phyloP scores from a whole-genome alignment of 1,140 invertebrate genomes.

The Leptopilina clavipes region DNA sequence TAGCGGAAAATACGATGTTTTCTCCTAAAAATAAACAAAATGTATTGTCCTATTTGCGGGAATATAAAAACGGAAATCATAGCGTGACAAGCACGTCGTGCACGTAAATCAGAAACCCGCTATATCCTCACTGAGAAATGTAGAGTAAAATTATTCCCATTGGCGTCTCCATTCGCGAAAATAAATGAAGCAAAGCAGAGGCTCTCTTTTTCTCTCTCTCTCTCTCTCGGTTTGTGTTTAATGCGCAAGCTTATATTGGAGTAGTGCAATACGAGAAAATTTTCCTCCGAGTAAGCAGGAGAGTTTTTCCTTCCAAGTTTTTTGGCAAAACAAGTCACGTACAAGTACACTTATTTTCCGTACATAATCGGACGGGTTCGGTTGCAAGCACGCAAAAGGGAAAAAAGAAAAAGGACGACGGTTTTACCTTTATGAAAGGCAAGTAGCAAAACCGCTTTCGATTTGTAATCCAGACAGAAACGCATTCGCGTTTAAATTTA shows the following conservation, averaged over 20 bases:
- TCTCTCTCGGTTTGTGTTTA: background rate
- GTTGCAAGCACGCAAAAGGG: constrained; percentile 44
- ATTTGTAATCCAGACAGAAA: constrained; percentile 68
- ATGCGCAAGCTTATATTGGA: background rate
- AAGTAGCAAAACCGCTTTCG: constrained; percentile 67
- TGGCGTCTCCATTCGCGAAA: constrained; percentile 9
- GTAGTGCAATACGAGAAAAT: background rate
- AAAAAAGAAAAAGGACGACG: constrained; percentile 25
- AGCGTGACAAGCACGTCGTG: constrained; percentile 8
- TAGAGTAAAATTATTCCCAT: constrained; percentile 12
- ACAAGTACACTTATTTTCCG: constrained; percentile 64
- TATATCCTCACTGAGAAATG: constrained; percentile 4
- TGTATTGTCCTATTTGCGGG: background rate
- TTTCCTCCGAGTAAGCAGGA: constrained; percentile 41
- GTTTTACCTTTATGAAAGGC: constrained; percentile 62
- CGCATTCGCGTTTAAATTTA: constrained; percentile 65
- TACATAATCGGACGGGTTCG: constrained; percentile 58
- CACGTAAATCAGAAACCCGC: background rate
- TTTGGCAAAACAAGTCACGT: constrained; percentile 61
- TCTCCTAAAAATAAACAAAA: background rate
- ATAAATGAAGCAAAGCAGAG: constrained; percentile 18
- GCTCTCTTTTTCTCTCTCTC: too few relatives aligned
- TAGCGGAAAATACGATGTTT: background rate
- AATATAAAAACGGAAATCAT: background rate
- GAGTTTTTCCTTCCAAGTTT: constrained; percentile 47